Base-by-base conservation (phyloP, 2,113 vertebrate species). In the Scomber japonicus region DNA sequence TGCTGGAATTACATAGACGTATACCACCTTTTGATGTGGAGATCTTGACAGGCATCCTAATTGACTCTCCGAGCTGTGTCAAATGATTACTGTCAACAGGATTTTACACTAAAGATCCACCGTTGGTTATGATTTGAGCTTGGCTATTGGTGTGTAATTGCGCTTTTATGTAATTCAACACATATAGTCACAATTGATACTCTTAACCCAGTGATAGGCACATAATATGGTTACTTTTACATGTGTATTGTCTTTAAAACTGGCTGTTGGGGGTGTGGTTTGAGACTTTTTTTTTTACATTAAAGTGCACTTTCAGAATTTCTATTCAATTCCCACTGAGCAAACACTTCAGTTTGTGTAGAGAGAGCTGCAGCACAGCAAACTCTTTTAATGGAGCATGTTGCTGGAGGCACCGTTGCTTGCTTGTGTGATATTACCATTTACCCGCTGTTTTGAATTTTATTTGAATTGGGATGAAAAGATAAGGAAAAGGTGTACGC, bases 381-480 rank as follows among this genome's bases (percentile, higher is more conserved):
- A 82, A 82, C 78, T 92, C 92, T 87, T 90, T 92, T 90, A 91
- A 93, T 75, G 82, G 71, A 72, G 84, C 81, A 63, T 67, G 83
- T 94, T 68, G 92, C 95, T 95, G 85, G 88, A 95, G 95, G 95
- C 94, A 30, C 67, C 65, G 66, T 88, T 87, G 83, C 86, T 76
- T 78, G 86, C 87, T 88, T 88, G 88, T 94, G 93, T 94, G 94
- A 94, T 95, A 91, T 93, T 88, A 89, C 80, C 90, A 87, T 92
- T 95, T 94, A 94, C 90, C 81, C 89, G 87, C 90, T 90, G 87
- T 91, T 94, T 92, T 80, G 88, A 90, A 89, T 95, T 94, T 92
- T 93, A 92, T 94, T 95, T 93, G 92, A 94, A 91, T 93, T 91
- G 82, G 88, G 89, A 94, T 95, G 88, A 94, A 94, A 94, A 83